These are phyloP conservation scores for Horisme vitalbata DNA, from an alignment of 2,888 invertebrate genomes.

Conservation along the genomic window DNA sequence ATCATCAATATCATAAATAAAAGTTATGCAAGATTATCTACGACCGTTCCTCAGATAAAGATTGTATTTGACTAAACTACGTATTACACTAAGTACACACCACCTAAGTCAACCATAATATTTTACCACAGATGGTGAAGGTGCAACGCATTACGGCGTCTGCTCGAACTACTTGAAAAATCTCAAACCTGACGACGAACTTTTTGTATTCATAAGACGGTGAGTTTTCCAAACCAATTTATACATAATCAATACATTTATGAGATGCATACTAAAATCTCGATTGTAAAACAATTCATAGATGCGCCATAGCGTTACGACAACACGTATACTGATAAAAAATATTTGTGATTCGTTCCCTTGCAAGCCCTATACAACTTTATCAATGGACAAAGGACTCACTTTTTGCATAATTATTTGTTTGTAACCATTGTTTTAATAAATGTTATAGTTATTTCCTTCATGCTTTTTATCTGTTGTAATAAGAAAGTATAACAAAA, in stretches of 20 bases:
- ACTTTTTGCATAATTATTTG: background rate
- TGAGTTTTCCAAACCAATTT: conserved; percentile 54
- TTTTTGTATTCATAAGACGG: conserved; percentile 91
- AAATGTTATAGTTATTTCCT: too few relatives aligned
- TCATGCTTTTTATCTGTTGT: too few relatives aligned
- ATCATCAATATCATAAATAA: background rate
- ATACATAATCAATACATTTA: conserved; percentile 1
- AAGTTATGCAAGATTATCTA: too few relatives aligned
- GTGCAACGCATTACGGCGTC: conserved; percentile 93
- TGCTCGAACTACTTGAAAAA: conserved; percentile 95
- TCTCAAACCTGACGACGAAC: conserved; percentile 84
- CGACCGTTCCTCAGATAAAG: too few relatives aligned
- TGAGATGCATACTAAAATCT: conserved; percentile 5
- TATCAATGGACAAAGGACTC: background rate
- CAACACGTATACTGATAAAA: conserved; percentile 14
- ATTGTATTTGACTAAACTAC: too few relatives aligned
- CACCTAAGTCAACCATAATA: background rate
- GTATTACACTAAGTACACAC: background rate
- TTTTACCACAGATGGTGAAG: conserved; percentile 86
- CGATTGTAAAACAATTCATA: conserved; percentile 1
- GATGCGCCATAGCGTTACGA: conserved; percentile 8
- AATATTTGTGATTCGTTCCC: conserved; percentile 2
- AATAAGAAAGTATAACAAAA: too few relatives aligned
- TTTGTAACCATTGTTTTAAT: background rate
- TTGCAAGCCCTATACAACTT: conserved; percentile 5